Base-by-base conservation (phyloP, 2,888 invertebrate genomes). In the Conchocele bisecta region DNA sequence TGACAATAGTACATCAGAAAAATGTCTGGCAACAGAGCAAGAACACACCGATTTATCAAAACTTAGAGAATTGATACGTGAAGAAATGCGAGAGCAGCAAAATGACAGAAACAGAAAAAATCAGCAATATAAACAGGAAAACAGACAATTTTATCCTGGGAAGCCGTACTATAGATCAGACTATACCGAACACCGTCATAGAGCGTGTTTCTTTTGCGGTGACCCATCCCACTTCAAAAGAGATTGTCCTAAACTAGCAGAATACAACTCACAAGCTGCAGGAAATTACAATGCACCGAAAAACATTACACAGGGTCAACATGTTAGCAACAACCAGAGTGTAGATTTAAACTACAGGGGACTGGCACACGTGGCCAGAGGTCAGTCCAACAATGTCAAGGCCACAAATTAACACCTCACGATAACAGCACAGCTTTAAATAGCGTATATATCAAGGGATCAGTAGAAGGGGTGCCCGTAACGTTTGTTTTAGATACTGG, bases 331-430 rank as follows among this genome's bases (percentile, higher is more conserved):
- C 26, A 31, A 44, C 42, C 42, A 24, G 24, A 13, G 13, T 26
- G 13, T 46, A 48, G 15, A 42, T 53, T 71, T 61, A 56, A 57
- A 71, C 71, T 56, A 56, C 33, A 42, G 17, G 17, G 61, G 57
- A 22, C 59, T 44, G 17, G 44, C 60, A 51, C 61, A 7, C 56
- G 35, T 24, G 66, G 48, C 51, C 65, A 22, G 37, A 44, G 26
- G 17, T 29, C 24, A 41, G 60, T 46, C 61, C 66, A 29, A 50
- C 28, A 28, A 17, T 6, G 26, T 22, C 50, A 70, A 29, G 54
- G 31, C 28, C 50, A 33, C n/a, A 51, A 48, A 26, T 24, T 29
- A 17, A 46, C 33, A 29, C 11, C n/a, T 35, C n/a, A 24, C 11
- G 13, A 0, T 7, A n/a, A n/a, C n/a, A n/a, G n/a, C n/a, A n/a